Evolutionary conservation across 1,140 invertebrate genomes (phyloP).

Genomic region (Heliconius nattereri): DNA sequence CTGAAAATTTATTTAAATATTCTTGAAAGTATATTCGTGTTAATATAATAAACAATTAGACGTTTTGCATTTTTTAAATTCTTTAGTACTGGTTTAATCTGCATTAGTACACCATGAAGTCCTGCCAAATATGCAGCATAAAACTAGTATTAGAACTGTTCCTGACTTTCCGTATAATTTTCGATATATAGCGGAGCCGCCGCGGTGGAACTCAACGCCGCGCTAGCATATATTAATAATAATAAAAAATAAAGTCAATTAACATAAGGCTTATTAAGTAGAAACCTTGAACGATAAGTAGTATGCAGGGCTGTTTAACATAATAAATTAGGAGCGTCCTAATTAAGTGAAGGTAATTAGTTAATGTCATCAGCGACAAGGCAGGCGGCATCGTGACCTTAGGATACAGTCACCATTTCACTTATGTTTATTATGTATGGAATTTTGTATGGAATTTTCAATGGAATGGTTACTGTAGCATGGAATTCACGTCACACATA

Average conservation of each 20-base stretch:
- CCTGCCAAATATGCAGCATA: no score
- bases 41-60: no score
- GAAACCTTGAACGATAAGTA: slow-evolving; percentile 3
- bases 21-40: no score
- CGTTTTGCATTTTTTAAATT: no score
- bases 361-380: slow-evolving; percentile 12
- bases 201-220: no score
- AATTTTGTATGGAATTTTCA: background rate
- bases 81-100: no score
- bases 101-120: no score
- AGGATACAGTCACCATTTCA: background rate
- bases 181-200: background rate
- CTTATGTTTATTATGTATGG: slow-evolving; percentile 1
- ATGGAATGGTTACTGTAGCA: background rate
- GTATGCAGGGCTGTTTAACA: slow-evolving; percentile 11
- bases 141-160: no score
- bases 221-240: background rate
- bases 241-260: background rate
- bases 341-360: slow-evolving; percentile 11
- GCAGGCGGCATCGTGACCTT: slow-evolving; percentile 10
- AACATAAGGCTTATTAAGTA: background rate
- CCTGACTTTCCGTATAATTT: background rate
- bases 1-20: no score
- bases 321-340: background rate
- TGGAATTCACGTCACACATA: background rate